These are phyloP conservation scores for Pterocles burchelli DNA, from an alignment of 2,113 vertebrate genomes.

Conservation along the genomic window DNA sequence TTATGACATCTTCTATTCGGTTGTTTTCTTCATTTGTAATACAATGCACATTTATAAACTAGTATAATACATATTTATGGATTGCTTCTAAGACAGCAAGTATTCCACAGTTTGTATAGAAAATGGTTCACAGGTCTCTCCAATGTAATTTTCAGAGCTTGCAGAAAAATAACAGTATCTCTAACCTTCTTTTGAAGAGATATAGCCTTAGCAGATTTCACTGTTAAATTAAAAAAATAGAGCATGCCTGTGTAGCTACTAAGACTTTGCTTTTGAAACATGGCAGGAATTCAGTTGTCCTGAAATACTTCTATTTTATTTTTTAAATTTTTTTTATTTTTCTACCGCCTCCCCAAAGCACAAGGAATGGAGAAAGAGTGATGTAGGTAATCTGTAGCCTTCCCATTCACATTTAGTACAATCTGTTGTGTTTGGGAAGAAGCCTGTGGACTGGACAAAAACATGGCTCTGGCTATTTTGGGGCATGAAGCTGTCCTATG, in stretches of 20 bases:
- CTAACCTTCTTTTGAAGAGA: not conserved
- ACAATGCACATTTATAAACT: slow-evolving; percentile 39
- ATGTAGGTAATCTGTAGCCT: not conserved
- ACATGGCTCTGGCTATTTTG: not conserved
- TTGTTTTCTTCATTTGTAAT: slow-evolving; percentile 32
- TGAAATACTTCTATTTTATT: too few species aligned
- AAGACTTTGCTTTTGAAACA: not conserved
- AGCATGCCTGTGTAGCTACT: not conserved
- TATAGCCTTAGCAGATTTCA: not conserved
- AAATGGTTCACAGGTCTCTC: not conserved
- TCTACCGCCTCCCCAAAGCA: not conserved
- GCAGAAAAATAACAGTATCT: not conserved
- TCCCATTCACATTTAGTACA: not conserved
- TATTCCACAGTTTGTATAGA: not conserved
- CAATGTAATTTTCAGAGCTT: not conserved
- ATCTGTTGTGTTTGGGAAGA: not conserved
- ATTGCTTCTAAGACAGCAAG: not conserved
- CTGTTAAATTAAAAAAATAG: not conserved
- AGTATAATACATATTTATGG: slow-evolving; percentile 29
- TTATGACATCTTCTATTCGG: slow-evolving; percentile 22
- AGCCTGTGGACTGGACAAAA: not conserved
- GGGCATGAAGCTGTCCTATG: not conserved
- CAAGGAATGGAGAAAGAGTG: not conserved
- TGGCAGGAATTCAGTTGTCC: not conserved
- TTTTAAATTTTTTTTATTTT: accelerated